Conservation (phyloP, 2,888 invertebrate genomes). For the Spialia ferax region DNA sequence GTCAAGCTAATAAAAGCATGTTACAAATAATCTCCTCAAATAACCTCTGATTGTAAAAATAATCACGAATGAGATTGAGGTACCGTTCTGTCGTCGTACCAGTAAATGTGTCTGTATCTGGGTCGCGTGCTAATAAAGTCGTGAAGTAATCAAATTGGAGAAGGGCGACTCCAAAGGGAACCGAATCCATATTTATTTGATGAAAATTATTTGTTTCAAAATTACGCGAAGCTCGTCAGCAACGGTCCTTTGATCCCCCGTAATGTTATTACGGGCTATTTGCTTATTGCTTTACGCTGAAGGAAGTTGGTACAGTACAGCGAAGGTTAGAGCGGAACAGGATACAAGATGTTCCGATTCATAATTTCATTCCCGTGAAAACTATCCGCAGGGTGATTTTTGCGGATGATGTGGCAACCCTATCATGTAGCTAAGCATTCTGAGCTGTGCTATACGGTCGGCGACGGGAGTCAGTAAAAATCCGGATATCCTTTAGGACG, state of each 20-base stretch:
- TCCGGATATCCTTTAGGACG: conserved; percentile 14
- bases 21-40: too few species aligned
- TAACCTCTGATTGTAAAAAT: too few species aligned
- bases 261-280: conserved; percentile 32
- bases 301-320: conserved; percentile 26
- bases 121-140: conserved; percentile 7
- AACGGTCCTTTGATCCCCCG: conserved; percentile 27
- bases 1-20: too few species aligned
- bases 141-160: background rate
- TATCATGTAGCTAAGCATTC: conserved; percentile 21
- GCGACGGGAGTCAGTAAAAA: conserved; percentile 17
- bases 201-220: conserved; percentile 34
- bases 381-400: too few species aligned
- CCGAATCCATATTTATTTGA: conserved; percentile 36
- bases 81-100: background rate
- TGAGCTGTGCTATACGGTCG: background rate
- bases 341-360: background rate
- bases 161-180: conserved; percentile 1
- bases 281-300: conserved; percentile 21
- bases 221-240: conserved; percentile 23
- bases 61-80: background rate
- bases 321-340: background rate
- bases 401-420: conserved; percentile 5
- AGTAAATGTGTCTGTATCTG: conserved; percentile 7
- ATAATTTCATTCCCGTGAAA: too few species aligned